Base-by-base conservation (phyloP, 1,140 invertebrate genomes). In the Mycetomoellerius zeteki region DNA sequence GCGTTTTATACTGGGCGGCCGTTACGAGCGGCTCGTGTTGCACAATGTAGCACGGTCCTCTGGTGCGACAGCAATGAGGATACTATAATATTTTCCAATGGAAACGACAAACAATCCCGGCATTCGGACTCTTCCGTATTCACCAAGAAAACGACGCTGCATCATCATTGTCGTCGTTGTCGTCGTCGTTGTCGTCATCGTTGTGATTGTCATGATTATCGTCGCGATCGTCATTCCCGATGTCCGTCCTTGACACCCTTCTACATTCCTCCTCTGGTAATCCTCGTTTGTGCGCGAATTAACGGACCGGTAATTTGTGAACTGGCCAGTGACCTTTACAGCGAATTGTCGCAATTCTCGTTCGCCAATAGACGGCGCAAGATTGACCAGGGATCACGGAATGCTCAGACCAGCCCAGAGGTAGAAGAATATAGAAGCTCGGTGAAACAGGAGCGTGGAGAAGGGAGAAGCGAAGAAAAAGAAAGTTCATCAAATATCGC, bases 211-310 rank as follows among this genome's bases (percentile, higher is more conserved):
- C 50, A 50, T 43, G 24, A 24, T 19, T 65, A 21, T 71, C 54
- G 50, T 19, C 33, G 62, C 71, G 60, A 30, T 33, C 19, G 62
- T 62, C 52, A 37, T 86, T 86, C 75, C 62, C 78, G 72, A 14
- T 47, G 54, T 27, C 86, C 92, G 93, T 94, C 94, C 94, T 94
- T 94, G 94, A 94, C 94, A 94, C 85, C 91, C 91, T 94, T 94
- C 81, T 85, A 47, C 82, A 27, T 78, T 67, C 37, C 30, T 58
- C 75, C 69, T 60, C 58, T 54, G n/a, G 30, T 43, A 62, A 77
- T 77, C 56, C 43, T 65, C 62, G 58, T 56, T 80, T 85, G 76
- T 69, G 54, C 71, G 56, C 65, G 65, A 90, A 90, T 89, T 78
- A 78, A 87, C 67, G 52, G 19, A 78, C 64, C 84, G 69, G 88